phyloP scores from a whole-genome alignment of 2,888 invertebrate species.

The Heliconius sara region DNA sequence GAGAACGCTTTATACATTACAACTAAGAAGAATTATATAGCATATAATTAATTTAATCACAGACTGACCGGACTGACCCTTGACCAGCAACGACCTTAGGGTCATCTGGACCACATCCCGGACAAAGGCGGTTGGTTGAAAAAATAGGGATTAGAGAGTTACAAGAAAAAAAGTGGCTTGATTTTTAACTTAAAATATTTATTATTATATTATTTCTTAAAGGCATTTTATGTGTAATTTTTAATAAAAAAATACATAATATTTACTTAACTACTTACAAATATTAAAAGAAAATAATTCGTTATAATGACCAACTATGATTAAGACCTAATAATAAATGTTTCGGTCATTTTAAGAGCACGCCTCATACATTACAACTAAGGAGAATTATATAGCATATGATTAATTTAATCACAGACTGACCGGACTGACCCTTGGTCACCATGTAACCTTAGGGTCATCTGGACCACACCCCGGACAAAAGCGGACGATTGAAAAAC shows the following conservation, averaged over 20 bases:
- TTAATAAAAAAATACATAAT: neutral
- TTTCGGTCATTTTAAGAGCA: neutral
- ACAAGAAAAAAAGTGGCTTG: constrained; percentile 62
- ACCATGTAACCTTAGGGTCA: constrained; percentile 75
- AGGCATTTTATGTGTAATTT: neutral
- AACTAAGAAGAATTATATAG: constrained; percentile 45
- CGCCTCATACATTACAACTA: constrained; percentile 20
- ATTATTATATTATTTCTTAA: neutral
- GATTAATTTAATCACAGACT: constrained; percentile 48
- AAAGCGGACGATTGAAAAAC: constrained; percentile 66
- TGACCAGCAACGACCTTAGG: constrained; percentile 66
- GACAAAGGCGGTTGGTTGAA: constrained; percentile 67
- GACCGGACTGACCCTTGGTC: constrained; percentile 53
- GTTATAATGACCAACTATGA: neutral
- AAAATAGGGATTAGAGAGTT: constrained; percentile 70
- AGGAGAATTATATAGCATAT: constrained; percentile 48
- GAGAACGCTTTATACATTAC: neutral
- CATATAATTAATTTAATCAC: constrained; percentile 49
- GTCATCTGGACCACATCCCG: constrained; percentile 76
- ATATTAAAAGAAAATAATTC: constrained; percentile 13
- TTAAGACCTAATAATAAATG: neutral
- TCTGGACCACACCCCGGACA: constrained; percentile 74
- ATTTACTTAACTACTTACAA: neutral
- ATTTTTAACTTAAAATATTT: no score
- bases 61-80: constrained; percentile 52